Conservation (phyloP, 2,113 vertebrate species). For the Serinus canaria region DNA sequence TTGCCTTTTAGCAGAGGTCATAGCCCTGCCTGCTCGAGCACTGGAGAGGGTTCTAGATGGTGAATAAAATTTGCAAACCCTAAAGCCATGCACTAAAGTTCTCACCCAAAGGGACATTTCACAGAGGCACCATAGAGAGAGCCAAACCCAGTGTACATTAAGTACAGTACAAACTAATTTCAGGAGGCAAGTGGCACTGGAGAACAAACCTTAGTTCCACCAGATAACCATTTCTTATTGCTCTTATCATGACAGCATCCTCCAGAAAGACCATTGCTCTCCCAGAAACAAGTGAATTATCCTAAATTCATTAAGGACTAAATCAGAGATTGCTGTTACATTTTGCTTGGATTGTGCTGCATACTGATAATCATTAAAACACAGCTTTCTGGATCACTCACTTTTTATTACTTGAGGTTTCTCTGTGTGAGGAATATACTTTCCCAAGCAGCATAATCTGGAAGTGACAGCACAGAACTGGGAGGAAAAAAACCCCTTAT, state of each 20-base stretch:
- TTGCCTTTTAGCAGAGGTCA: neutral
- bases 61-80: neutral
- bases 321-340: neutral
- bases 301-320: neutral
- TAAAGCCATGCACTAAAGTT: neutral
- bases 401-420: neutral
- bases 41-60: neutral
- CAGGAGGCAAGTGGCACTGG: neutral
- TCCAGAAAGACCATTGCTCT: neutral
- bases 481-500: neutral
- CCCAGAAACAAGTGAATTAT: neutral
- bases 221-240: neutral
- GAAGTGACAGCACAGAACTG: neutral
- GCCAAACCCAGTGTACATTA: neutral
- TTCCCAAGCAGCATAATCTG: neutral
- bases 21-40: neutral
- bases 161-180: neutral
- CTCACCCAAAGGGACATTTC: neutral
- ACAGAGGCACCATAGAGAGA: neutral
- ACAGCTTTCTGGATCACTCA: neutral
- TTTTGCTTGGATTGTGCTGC: neutral
- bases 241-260: neutral
- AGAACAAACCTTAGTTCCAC: neutral
- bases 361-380: neutral
- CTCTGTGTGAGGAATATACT: neutral